Conservation (phyloP, 2,113 vertebrate genomes). For the Malurus cyaneus region DNA sequence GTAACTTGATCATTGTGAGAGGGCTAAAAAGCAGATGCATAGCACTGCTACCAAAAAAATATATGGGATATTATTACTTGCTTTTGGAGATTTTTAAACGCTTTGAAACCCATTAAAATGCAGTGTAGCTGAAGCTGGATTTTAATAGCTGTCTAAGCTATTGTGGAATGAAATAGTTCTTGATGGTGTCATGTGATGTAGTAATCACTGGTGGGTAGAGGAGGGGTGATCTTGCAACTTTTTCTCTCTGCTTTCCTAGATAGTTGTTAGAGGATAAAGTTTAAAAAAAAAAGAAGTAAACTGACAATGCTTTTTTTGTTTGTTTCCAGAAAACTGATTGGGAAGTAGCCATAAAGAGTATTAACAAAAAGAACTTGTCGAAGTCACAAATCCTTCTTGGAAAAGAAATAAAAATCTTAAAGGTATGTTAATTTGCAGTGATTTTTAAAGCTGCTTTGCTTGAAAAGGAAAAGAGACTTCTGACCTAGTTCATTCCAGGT, state of each 20-base stretch:
- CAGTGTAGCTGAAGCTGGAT: neutral
- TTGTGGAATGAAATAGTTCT: slow-evolving; percentile 30
- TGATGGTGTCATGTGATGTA: slow-evolving; percentile 5
- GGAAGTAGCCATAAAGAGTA: slow-evolving; percentile 98
- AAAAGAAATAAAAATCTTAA: slow-evolving; percentile 99
- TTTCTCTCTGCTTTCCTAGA: neutral
- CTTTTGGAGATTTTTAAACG: neutral
- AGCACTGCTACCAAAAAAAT: neutral
- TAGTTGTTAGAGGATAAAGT: neutral
- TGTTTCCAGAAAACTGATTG: slow-evolving; percentile 90
- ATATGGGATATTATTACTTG: neutral
- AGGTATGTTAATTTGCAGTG: slow-evolving; percentile 78
- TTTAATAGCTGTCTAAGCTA: slow-evolving; percentile 6
- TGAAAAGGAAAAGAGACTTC: slow-evolving; percentile 14
- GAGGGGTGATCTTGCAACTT: neutral
- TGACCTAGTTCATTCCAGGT: slow-evolving; percentile 21
- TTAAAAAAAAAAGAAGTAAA: neutral
- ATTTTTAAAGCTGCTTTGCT: slow-evolving; percentile 44
- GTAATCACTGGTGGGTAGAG: slow-evolving; percentile 3
- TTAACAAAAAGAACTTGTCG: slow-evolving; percentile 98
- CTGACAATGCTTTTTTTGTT: neutral
- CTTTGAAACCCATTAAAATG: neutral
- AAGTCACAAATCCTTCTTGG: slow-evolving; percentile 98
- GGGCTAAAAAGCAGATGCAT: neutral
- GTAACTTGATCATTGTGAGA: neutral